Conservation (phyloP, 37 sponge, comb jelly and placozoan genomes). For the Beroe ovata region DNA sequence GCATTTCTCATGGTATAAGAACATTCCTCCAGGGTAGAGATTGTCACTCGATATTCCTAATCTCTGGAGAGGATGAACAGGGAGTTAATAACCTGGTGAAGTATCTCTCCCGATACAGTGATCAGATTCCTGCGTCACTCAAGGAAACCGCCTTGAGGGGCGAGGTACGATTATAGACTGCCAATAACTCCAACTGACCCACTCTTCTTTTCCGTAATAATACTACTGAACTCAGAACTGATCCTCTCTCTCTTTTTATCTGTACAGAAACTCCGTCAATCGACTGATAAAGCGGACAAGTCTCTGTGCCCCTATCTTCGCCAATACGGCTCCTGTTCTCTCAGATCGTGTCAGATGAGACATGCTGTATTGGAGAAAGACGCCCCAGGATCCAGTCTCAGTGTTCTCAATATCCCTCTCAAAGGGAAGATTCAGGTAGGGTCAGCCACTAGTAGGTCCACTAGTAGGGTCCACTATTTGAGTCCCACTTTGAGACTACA, state of each 20-base stretch:
- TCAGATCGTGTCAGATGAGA: not conserved
- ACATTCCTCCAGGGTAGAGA: slow-evolving; percentile 4
- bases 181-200: not conserved
- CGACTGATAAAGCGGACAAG: not conserved
- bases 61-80: slow-evolving; percentile 5
- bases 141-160: not conserved
- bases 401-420: not conserved
- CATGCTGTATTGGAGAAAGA: slow-evolving; percentile 7
- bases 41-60: slow-evolving; percentile 14
- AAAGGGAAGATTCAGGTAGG: slow-evolving; percentile 24
- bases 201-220: no score
- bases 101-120: slow-evolving; percentile 20
- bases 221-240: no score
- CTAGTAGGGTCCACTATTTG: no score
- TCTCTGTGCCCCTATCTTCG: not conserved
- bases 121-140: not conserved
- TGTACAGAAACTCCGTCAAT: slow-evolving; percentile 1
- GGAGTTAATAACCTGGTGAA: slow-evolving; percentile 38
- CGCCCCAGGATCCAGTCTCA: slow-evolving; percentile 29
- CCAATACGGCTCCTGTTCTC: slow-evolving; percentile 19
- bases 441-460: no score
- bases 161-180: slow-evolving; percentile 56
- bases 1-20: not conserved
- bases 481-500: no score
- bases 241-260: no score